Evolutionary conservation across 2,113 vertebrate species (phyloP).

Genomic region (Engystomops pustulosus): DNA sequence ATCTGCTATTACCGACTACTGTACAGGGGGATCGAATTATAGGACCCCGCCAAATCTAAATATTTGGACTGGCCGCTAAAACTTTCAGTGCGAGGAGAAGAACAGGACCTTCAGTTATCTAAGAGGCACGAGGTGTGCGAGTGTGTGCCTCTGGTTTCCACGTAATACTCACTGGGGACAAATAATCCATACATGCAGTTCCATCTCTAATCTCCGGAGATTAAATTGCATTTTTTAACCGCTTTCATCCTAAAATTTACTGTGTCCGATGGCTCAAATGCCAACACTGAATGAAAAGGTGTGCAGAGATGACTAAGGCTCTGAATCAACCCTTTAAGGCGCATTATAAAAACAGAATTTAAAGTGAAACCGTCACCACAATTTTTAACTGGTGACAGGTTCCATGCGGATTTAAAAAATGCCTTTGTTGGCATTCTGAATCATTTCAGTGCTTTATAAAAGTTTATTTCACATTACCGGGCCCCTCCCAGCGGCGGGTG

Average conservation of each 20-base stretch:
- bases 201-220: background rate
- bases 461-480: no score
- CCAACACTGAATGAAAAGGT: background rate
- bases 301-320: no score
- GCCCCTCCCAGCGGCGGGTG: no score
- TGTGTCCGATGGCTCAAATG: background rate
- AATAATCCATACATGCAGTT: background rate
- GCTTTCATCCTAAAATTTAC: background rate
- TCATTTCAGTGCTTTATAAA: no score
- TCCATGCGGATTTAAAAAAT: no score
- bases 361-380: no score
- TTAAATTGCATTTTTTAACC: background rate
- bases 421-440: no score
- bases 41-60: slow-evolving; percentile 28
- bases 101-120: slow-evolving; percentile 41
- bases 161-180: background rate
- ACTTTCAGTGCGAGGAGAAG: background rate
- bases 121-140: background rate
- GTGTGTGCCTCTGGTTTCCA: background rate
- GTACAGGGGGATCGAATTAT: slow-evolving; percentile 20
- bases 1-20: slow-evolving; percentile 14
- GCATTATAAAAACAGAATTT: background rate
- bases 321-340: background rate
- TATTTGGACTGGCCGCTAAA: slow-evolving; percentile 41
- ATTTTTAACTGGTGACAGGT: no score